phyloP scores from a whole-genome alignment of 2,888 invertebrate species.

The Nemotelus pantherinus region DNA sequence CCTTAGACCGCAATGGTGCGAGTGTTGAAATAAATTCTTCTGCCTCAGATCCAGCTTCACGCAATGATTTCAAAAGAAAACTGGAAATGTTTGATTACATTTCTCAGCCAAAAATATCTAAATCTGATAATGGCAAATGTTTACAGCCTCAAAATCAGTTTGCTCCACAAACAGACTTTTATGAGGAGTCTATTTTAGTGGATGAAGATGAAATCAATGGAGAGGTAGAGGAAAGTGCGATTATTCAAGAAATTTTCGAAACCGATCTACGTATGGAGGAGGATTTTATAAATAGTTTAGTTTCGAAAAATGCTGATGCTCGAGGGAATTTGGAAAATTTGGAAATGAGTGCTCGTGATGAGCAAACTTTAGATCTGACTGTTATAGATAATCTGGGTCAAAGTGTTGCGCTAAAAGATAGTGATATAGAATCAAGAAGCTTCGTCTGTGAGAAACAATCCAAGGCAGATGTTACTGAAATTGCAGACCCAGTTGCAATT shows the following conservation, averaged over 20 bases:
- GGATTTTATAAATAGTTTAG: conserved; percentile 33
- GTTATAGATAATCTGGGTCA: background rate
- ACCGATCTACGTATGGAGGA: conserved; percentile 20
- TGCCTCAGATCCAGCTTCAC: background rate
- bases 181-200: background rate
- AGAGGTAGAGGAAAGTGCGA: background rate
- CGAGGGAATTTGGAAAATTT: background rate
- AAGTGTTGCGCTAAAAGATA: background rate
- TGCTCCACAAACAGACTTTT: background rate
- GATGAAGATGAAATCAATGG: background rate
- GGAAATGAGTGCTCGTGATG: background rate
- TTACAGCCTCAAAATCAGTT: background rate
- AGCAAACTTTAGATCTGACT: background rate
- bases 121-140: background rate
- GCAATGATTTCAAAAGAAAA: background rate
- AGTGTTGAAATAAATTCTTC: too few species aligned
- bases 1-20: too few species aligned
- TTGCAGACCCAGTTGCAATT: too few species aligned
- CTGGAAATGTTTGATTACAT: background rate
- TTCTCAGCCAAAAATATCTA: background rate
- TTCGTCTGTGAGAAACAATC: background rate
- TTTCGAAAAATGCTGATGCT: background rate
- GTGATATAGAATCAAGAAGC: background rate
- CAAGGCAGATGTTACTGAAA: too few species aligned
- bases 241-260: conserved; percentile 8